phyloP scores from a whole-genome alignment of 2,113 vertebrate genomes.

The Melanocharis versteri region DNA sequence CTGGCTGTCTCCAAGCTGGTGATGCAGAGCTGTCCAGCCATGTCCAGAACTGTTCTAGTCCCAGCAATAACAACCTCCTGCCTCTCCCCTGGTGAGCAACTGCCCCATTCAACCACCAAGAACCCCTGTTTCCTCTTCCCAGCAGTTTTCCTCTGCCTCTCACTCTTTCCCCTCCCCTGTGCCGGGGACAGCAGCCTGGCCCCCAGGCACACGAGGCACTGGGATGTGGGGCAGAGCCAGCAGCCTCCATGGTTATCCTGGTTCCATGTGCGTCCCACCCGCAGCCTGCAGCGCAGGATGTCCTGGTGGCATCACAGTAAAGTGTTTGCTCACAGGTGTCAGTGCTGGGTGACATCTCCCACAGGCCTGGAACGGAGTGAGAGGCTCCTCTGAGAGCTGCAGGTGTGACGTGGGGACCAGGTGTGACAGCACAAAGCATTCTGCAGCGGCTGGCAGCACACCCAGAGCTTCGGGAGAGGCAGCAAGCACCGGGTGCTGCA shows the following conservation, averaged over 20 bases:
- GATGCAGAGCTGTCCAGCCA: background rate
- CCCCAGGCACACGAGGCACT: background rate
- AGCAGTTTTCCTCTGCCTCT: background rate
- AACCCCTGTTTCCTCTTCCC: background rate
- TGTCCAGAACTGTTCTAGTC: background rate
- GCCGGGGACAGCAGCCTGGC: background rate
- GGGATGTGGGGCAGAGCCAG: background rate
- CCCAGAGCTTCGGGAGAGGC: background rate
- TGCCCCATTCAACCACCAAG: background rate
- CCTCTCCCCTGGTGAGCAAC: background rate
- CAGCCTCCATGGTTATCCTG: background rate
- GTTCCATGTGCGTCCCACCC: rapidly evolving
- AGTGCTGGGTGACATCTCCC: background rate
- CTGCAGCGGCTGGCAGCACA: background rate
- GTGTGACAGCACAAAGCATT: background rate
- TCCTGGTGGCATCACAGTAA: background rate
- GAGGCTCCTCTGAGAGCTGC: background rate
- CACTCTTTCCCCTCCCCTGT: background rate
- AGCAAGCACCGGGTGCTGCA: background rate
- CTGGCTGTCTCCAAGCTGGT: background rate
- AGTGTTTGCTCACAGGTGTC: background rate
- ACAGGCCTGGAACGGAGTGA: background rate
- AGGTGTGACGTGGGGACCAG: background rate
- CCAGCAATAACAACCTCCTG: background rate
- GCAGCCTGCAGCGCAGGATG: background rate